A percentile compares a stretch with the other conserved stretches of the same genome.
These are phyloP conservation scores for Amblyopsis rosae DNA, from an alignment of 2,113 vertebrate species.

Conservation along the genomic window DNA sequence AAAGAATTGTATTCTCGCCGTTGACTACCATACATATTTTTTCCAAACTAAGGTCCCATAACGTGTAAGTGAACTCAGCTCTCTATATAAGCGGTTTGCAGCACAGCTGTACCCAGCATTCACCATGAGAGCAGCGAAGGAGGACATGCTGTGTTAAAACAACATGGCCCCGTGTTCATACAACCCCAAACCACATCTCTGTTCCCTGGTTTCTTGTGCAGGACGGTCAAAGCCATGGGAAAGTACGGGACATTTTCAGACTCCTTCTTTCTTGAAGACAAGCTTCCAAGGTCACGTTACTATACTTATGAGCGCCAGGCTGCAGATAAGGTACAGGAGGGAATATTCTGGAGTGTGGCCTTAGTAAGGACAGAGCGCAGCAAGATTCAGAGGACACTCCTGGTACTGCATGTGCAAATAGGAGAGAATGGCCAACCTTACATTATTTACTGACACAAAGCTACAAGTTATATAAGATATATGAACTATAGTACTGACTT, in stretches of 20 bases:
- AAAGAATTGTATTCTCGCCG: too few species aligned
- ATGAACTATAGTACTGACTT: constrained; percentile 36
- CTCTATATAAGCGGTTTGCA: too few species aligned
- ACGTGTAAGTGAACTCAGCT: too few species aligned
- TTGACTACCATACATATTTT: too few species aligned
- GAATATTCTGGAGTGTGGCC: background rate
- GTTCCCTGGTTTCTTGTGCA: background rate
- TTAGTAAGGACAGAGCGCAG: constrained; percentile 30
- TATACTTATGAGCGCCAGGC: background rate
- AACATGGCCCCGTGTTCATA: background rate
- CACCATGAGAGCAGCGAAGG: too few species aligned
- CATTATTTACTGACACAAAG: background rate
- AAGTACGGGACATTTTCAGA: constrained; percentile 1
- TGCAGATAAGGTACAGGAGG: constrained; percentile 21
- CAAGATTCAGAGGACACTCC: constrained; percentile 71
- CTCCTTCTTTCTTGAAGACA: constrained; percentile 28
- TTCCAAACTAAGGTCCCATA: too few species aligned
- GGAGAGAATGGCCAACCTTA: constrained; percentile 35
- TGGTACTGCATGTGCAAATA: constrained; percentile 72
- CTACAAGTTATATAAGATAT: constrained; percentile 39
- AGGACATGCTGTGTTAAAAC: too few species aligned
- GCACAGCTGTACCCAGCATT: too few species aligned
- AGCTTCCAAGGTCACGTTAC: background rate
- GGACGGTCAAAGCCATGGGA: constrained; percentile 9
- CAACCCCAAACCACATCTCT: background rate